phyloP scores from a whole-genome alignment of 1,140 invertebrate genomes.

The Venturia canescens region DNA sequence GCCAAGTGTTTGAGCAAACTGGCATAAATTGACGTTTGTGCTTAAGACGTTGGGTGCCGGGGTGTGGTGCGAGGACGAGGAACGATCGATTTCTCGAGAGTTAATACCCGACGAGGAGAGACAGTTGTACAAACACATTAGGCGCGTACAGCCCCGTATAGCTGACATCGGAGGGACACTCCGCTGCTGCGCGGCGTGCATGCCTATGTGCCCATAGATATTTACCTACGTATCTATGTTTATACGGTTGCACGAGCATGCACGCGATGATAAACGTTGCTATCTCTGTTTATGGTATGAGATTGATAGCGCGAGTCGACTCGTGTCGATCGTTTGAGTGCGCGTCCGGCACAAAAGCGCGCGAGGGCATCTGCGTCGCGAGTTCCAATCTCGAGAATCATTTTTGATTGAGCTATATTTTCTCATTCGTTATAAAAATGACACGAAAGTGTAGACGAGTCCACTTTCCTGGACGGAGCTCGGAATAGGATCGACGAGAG shows the following conservation, averaged over 20 bases:
- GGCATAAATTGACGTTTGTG: too few relatives aligned
- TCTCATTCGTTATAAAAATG: too few relatives aligned
- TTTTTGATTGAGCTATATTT: too few relatives aligned
- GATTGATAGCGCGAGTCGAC: constrained; percentile 45
- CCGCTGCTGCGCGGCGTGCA: background rate
- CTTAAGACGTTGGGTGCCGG: too few relatives aligned
- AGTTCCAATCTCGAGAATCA: background rate
- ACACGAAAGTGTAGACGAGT: too few relatives aligned
- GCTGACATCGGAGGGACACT: constrained; percentile 30
- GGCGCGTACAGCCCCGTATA: constrained; percentile 29
- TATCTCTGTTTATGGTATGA: constrained; percentile 47
- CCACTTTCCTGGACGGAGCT: too few relatives aligned
- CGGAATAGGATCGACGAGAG: too few relatives aligned
- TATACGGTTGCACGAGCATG: constrained; percentile 46
- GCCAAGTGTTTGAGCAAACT: too few relatives aligned
- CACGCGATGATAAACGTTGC: constrained; percentile 43
- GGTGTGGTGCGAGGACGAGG: background rate
- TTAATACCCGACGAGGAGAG: constrained; percentile 46
- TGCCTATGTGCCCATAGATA: constrained; percentile 16
- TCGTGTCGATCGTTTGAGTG: constrained; percentile 23
- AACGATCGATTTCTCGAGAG: constrained; percentile 26
- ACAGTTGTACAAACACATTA: constrained; percentile 57
- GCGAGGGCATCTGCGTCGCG: background rate
- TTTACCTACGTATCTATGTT: constrained; percentile 48
- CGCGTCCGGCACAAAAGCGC: background rate